Conservation (phyloP, 2,797 vertebrate species). For the Pterois miles region DNA sequence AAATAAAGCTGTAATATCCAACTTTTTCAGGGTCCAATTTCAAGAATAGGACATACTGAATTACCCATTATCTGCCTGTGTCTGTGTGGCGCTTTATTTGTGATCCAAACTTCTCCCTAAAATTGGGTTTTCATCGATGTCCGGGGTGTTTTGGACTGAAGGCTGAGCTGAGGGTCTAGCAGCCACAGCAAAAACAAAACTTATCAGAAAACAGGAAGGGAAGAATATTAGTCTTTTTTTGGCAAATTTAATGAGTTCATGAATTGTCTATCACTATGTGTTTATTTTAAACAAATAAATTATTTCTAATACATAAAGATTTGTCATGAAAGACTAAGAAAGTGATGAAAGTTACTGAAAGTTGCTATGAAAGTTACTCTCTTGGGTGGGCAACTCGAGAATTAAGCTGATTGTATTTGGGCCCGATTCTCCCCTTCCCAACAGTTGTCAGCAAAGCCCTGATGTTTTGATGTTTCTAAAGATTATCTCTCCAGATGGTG, state of each 20-base stretch:
- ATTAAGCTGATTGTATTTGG: no score
- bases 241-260: not conserved
- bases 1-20: slow-evolving; percentile 14
- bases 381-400: no score
- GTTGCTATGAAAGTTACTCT: no score
- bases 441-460: no score
- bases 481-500: no score
- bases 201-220: not conserved
- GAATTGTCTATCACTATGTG: not conserved
- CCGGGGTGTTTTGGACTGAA: not conserved
- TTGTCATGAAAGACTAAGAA: not conserved
- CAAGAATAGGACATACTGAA: not conserved
- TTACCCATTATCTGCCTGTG: not conserved
- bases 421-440: no score
- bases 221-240: not conserved
- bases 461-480: no score
- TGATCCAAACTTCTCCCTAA: not conserved
- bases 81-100: not conserved
- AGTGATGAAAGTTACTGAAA: no score
- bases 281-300: not conserved
- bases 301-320: not conserved
- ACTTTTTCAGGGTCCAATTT: not conserved
- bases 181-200: not conserved
- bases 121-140: slow-evolving; percentile 7
- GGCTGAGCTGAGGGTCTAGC: not conserved